Percentiles rank a stretch among this genome's conserved stretches.
Evolutionary conservation across 1,140 invertebrate species (phyloP).

Genomic region (Magallana ariakensis): DNA sequence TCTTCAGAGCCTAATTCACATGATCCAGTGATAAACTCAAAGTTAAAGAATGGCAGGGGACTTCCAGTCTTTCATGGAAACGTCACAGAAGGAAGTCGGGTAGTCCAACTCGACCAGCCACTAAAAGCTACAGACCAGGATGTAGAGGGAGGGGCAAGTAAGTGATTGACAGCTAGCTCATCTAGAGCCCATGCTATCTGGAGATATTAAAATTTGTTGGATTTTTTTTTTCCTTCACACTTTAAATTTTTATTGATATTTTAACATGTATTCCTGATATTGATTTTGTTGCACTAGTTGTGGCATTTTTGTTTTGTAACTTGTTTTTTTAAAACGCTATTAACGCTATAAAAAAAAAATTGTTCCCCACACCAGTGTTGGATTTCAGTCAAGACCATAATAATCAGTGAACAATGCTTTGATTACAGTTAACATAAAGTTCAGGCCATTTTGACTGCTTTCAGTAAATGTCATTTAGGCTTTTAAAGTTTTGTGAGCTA

Average conservation of each 20-base stretch:
- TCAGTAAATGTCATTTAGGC: slow-evolving; percentile 23
- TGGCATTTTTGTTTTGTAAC: too few relatives aligned
- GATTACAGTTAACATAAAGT: background rate
- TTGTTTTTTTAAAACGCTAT: too few relatives aligned
- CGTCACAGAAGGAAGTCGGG: slow-evolving; percentile 70
- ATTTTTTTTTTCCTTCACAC: too few relatives aligned
- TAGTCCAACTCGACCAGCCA: slow-evolving; percentile 67
- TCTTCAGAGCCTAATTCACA: slow-evolving; percentile 71
- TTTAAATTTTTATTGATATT: too few relatives aligned
- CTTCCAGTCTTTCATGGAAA: slow-evolving; percentile 71
- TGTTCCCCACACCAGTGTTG: too few relatives aligned
- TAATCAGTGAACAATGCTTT: background rate
- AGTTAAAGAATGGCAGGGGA: slow-evolving; percentile 60
- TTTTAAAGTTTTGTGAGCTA: slow-evolving; percentile 9
- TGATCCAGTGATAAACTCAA: slow-evolving; percentile 67
- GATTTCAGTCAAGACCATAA: too few relatives aligned
- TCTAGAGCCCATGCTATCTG: too few relatives aligned
- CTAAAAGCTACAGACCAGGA: slow-evolving; percentile 70
- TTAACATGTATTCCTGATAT: too few relatives aligned
- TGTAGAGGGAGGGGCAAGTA: slow-evolving; percentile 70
- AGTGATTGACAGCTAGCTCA: slow-evolving; percentile 48
- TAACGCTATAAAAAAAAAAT: too few relatives aligned
- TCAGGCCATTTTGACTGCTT: background rate
- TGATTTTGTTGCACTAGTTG: too few relatives aligned
- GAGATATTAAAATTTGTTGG: too few relatives aligned